Evolutionary conservation across 2,113 vertebrate genomes (phyloP), one percentile per base, ranked within the genome.

Genomic region (Heliornis fulica): DNA sequence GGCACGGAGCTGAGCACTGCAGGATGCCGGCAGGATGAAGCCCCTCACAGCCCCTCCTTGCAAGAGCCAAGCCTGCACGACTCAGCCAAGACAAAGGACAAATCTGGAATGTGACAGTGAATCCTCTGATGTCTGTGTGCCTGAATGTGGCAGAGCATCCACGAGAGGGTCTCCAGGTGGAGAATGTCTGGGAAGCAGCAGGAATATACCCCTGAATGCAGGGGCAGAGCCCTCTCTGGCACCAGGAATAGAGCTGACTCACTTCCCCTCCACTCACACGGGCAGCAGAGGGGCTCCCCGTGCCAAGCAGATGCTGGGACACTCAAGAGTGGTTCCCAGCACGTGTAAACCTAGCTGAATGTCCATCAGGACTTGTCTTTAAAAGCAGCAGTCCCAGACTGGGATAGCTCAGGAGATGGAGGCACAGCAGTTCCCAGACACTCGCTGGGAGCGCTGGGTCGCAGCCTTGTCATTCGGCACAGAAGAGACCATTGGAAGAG

Each of bases 231-330:
- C 93, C 57, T 15, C 56, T 90, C 75, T 72, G 78, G 85, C 93
- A 86, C 76, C 89, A 95, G 93, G 94, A 96, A 93, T 69, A 90
- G 96, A 74, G 77, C 95, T 97, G 96, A 97, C 77, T 97, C 96
- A 97, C 89, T 97, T 97, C 97, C 97, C 97, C 88, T 96, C 81
- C 46, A 11, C 79, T 86, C 2, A 25, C 92, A 34, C 87, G 80
- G 78, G 89, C 95, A 90, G 48, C 1, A 4, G 72, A 94, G 94
- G n/a, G 2, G 75, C 83, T 88, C 83, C 70, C 89, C 22, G 46
- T 5, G 66, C 78, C 72, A 4, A 43, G 88, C 69, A 57, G 83
- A 72, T 71, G 31, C 5, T 31, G 40, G 71, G 46, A 88, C 81
- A 75, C 79, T 77, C 70, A 26, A 8, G 46, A 71, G 79, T 50